These are phyloP conservation scores for Syngnathus scovelli DNA, from an alignment of 2,113 vertebrate genomes.

Conservation along the genomic window DNA sequence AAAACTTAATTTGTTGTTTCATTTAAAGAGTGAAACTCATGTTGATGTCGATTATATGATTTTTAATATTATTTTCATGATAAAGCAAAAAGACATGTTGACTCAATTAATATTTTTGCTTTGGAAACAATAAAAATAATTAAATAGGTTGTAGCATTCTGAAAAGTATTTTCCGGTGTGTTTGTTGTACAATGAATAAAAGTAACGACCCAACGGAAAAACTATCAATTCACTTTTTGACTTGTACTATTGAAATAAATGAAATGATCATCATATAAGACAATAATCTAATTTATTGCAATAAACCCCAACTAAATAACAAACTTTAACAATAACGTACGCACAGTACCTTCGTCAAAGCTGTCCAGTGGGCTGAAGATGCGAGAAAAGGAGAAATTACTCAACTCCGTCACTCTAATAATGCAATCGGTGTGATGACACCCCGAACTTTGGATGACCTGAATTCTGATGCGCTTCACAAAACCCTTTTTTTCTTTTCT, in stretches of 20 bases:
- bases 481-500: background rate
- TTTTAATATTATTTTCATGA: no score
- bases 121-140: no score
- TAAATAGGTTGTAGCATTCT: no score
- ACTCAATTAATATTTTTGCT: no score
- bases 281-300: background rate
- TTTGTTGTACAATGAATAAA: no score
- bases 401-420: background rate
- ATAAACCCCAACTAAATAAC: background rate
- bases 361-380: background rate
- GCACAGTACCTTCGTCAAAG: conserved; percentile 2
- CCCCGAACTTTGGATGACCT: no score
- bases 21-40: no score
- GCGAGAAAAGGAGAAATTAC: background rate
- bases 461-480: background rate
- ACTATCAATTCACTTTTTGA: background rate
- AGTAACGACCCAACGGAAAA: no score
- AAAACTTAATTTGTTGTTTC: no score
- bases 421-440: background rate
- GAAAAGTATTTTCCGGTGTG: no score
- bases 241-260: background rate
- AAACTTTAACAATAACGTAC: background rate
- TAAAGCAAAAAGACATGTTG: no score
- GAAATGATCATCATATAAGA: background rate
- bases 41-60: no score